Conservation (phyloP, 2,113 vertebrate genomes). For the Piaya cayana region DNA sequence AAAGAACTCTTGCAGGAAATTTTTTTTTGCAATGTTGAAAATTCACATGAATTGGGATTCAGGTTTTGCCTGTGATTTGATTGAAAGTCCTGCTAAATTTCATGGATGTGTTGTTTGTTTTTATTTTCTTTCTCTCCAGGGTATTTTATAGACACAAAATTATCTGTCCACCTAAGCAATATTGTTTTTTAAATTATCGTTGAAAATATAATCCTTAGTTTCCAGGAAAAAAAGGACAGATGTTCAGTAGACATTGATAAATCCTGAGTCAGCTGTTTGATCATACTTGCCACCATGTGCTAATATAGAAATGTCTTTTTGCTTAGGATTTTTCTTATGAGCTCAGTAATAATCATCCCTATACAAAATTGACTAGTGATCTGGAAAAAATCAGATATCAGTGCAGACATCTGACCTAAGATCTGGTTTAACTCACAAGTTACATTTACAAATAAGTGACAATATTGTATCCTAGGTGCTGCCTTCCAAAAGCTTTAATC, state of each 20-base stretch:
- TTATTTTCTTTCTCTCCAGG: background rate
- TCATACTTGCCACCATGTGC: background rate
- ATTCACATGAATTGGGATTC: background rate
- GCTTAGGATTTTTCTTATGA: background rate
- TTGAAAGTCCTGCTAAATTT: background rate
- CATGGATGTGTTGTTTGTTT: fast-evolving
- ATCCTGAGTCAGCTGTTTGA: background rate
- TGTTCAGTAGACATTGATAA: background rate
- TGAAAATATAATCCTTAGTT: background rate
- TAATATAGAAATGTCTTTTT: background rate
- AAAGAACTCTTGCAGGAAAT: background rate
- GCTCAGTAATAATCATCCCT: background rate
- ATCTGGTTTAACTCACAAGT: background rate
- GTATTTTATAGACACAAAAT: background rate
- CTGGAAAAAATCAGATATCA: background rate
- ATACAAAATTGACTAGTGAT: background rate
- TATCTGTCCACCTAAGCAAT: background rate
- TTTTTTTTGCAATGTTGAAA: background rate
- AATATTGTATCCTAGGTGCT: background rate
- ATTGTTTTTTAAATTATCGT: background rate
- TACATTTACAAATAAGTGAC: background rate
- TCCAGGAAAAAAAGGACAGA: background rate
- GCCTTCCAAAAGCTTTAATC: background rate
- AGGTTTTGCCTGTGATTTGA: background rate
- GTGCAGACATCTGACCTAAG: background rate